These are phyloP conservation scores for Mergus octosetaceus DNA, from an alignment of 2,797 vertebrate genomes.

Conservation along the genomic window DNA sequence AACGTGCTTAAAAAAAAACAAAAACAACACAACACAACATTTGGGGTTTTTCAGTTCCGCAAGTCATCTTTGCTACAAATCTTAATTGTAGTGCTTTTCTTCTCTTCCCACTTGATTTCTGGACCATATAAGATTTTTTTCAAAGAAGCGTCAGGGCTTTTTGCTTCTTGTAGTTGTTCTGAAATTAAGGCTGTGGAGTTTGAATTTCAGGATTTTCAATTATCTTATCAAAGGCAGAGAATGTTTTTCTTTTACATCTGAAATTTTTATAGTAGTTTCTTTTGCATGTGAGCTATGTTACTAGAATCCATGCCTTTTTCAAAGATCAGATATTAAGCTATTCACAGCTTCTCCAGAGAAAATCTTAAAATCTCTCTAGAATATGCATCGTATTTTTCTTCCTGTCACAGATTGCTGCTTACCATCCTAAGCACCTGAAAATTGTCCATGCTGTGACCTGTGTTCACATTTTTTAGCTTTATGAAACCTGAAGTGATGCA, in stretches of 20 bases:
- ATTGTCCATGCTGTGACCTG: not conserved
- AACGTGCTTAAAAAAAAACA: not conserved
- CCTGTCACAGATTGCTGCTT: not conserved
- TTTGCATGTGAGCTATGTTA: not conserved
- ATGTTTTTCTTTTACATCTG: not conserved
- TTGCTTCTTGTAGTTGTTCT: not conserved
- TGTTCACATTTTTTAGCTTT: not conserved
- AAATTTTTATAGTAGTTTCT: not conserved
- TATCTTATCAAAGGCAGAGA: not conserved
- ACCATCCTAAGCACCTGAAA: not conserved
- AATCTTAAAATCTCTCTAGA: not conserved
- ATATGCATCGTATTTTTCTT: not conserved
- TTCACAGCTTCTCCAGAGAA: not conserved
- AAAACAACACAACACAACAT: not conserved
- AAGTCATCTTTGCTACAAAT: not conserved
- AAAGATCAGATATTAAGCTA: not conserved
- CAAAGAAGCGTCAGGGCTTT: accelerated
- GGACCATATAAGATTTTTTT: not conserved
- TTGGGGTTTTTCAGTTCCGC: not conserved
- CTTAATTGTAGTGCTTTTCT: not conserved
- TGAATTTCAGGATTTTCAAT: not conserved
- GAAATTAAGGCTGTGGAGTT: not conserved
- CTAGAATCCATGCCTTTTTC: not conserved
- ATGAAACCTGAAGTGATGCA: not conserved
- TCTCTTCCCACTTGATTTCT: not conserved